These are phyloP conservation scores for Dimorphilus gyrociliatus DNA, from an alignment of 2,888 invertebrate species.

Conservation along the genomic window DNA sequence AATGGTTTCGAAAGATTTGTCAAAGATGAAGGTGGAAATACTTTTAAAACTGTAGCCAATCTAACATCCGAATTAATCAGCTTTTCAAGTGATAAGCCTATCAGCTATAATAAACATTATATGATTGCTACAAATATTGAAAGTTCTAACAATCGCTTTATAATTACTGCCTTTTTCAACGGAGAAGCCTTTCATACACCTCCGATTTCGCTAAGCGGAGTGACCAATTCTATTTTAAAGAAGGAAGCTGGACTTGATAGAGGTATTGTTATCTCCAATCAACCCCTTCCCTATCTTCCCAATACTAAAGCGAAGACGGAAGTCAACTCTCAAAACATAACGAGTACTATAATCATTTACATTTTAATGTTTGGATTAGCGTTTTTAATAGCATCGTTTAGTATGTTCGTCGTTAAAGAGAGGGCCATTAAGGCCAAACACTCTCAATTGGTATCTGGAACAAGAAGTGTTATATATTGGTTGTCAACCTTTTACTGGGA, in stretches of 20 bases:
- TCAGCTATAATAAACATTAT: slow-evolving; percentile 26
- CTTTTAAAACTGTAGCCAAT: too few species aligned
- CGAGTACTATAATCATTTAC: slow-evolving; percentile 9
- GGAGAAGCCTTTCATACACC: slow-evolving; percentile 61
- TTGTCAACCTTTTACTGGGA: slow-evolving; percentile 51
- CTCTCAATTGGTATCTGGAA: slow-evolving; percentile 28
- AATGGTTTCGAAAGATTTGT: too few species aligned
- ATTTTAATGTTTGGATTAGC: slow-evolving; percentile 22
- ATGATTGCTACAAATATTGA: slow-evolving; percentile 26
- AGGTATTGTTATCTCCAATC: slow-evolving; percentile 44
- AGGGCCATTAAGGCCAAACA: slow-evolving; percentile 20
- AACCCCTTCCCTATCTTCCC: slow-evolving; percentile 46
- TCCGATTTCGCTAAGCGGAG: slow-evolving; percentile 46
- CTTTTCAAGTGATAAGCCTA: too few species aligned
- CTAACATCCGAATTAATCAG: too few species aligned
- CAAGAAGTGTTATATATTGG: slow-evolving; percentile 47
- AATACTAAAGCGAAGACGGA: slow-evolving; percentile 4
- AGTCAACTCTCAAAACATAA: slow-evolving; percentile 1
- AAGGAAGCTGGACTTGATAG: slow-evolving; percentile 20
- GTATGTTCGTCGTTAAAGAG: slow-evolving; percentile 25
- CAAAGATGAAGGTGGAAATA: too few species aligned
- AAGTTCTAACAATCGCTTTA: too few species aligned
- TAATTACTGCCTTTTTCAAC: slow-evolving; percentile 53
- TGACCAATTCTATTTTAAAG: slow-evolving; percentile 17
- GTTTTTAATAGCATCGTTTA: slow-evolving; percentile 25